Evolutionary conservation across 2,888 invertebrate genomes (phyloP), one percentile per base, ranked within the genome.

Genomic region (Hemaris fuciformis): DNA sequence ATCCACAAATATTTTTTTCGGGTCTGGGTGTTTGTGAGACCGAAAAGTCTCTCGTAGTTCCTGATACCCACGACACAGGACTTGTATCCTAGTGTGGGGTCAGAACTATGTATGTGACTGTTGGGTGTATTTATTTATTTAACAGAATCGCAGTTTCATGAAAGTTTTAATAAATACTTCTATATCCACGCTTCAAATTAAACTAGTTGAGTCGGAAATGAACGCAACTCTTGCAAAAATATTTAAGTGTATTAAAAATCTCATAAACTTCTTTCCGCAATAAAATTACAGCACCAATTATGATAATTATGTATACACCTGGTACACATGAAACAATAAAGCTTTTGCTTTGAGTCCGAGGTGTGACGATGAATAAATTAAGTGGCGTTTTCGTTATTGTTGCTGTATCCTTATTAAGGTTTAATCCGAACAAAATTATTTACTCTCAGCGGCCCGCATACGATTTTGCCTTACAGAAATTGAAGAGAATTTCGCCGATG

Each of bases 351-450:
- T 31, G 53, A 53, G 18, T 53, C 31, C 31, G 27, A 64, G 57
- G 66, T 69, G 66, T 65, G 70, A 61, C 64, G 57, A 61, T 70
- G 69, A 71, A 74, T 74, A 68, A 67, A 70, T 71, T 68, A 69
- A 66, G 57, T 66, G 45, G 66, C 63, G 70, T 69, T 71, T 67
- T 68, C 64, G 65, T 63, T 53, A 53, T 53, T 70, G 22, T 62
- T 61, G 31, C 42, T 62, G 31, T 66, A 63, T 62, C 61, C 60
- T 63, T 62, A 63, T 68, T 64, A 61, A 58, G 38, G 57, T 64
- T 65, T 59, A 62, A 66, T 27, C 58, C 43, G 23, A 13, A 25
- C 43, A 15, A 42, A 57, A 41, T 41, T 57, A 41, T 57, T 25
- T 41, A 41, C 34, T 25, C 41, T 10, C 10, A 7, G 15, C 7